phyloP scores from a whole-genome alignment of 1,140 invertebrate genomes.

The Lordiphosa collinella region DNA sequence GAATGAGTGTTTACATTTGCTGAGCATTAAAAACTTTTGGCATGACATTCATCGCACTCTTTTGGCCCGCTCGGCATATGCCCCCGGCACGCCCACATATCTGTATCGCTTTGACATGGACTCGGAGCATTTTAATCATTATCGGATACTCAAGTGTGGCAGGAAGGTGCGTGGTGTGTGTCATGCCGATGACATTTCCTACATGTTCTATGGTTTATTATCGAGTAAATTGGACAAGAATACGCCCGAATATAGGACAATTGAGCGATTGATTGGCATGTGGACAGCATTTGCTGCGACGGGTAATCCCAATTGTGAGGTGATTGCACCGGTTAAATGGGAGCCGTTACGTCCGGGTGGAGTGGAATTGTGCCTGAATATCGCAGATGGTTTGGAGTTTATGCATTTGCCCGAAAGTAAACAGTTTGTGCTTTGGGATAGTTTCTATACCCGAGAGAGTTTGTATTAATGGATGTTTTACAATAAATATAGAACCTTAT shows the following conservation, averaged over 20 bases:
- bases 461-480: constrained; percentile 19
- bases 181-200: constrained; percentile 84
- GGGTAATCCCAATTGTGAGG: constrained; percentile 64
- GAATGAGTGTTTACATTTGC: constrained; percentile 40
- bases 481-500: neutral
- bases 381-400: constrained; percentile 67
- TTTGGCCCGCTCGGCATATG: constrained; percentile 54
- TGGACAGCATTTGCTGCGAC: constrained; percentile 79
- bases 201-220: constrained; percentile 81
- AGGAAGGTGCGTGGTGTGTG: constrained; percentile 71
- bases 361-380: constrained; percentile 73
- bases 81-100: constrained; percentile 73
- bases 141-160: constrained; percentile 59
- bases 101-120: constrained; percentile 80
- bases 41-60: constrained; percentile 74
- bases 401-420: constrained; percentile 78
- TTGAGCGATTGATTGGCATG: constrained; percentile 73
- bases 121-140: constrained; percentile 59
- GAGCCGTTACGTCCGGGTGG: constrained; percentile 49
- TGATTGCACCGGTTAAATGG: constrained; percentile 46
- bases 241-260: constrained; percentile 65
- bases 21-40: constrained; percentile 74
- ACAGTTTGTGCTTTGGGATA: constrained; percentile 79
- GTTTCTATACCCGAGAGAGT: constrained; percentile 63
- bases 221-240: constrained; percentile 71